Evolutionary conservation across 2,113 vertebrate species (phyloP), one percentile per base, ranked within the genome.

Genomic region (Dicrurus megarhynchus): DNA sequence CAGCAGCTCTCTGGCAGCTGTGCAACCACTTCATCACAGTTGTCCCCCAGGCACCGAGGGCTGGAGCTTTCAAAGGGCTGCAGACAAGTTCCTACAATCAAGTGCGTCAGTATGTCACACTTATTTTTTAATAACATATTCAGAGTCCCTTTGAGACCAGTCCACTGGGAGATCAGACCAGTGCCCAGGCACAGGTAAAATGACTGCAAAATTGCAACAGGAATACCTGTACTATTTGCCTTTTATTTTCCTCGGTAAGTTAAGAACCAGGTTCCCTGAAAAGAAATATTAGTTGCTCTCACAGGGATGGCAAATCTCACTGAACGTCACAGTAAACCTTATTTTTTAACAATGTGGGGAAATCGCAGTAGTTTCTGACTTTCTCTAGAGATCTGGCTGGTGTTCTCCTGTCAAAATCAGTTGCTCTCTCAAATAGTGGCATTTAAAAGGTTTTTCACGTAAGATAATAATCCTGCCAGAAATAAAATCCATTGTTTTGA

Each of bases 51-150:
- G 35, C 52, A 87, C 26, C 0, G 0, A 22, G 24, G 32, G 30
- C 37, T 81, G 53, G 39, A 44, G 24, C 35, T 59, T 61, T 68
- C 57, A 32, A 44, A 93, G 83, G 42, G n/a, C 15, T 50, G 39
- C 23, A 61, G 52, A 59, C 42, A 84, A 60, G 50, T 37, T 81
- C 64, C 11, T 17, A 7, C 17, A 84, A 15, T 10, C 1, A 0
- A 21, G 7, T 20, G 35, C 22, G 32, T 46, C 3, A 5, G 9
- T n/a, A 12, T 4, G 1, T 30, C 3, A 2, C 32, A 12, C 33
- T 78, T 65, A 5, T 30, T n/a, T 86, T 69, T 70, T 15, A 81
- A 27, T 63, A 67, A n/a, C 8, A 2, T 13, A 8, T 67, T 73
- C 50, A 42, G 30, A 46, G 16, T 74, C 22, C n/a, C 20, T 41